phyloP scores from a whole-genome alignment of 2,113 vertebrate genomes.

The Melanerpes formicivorus region DNA sequence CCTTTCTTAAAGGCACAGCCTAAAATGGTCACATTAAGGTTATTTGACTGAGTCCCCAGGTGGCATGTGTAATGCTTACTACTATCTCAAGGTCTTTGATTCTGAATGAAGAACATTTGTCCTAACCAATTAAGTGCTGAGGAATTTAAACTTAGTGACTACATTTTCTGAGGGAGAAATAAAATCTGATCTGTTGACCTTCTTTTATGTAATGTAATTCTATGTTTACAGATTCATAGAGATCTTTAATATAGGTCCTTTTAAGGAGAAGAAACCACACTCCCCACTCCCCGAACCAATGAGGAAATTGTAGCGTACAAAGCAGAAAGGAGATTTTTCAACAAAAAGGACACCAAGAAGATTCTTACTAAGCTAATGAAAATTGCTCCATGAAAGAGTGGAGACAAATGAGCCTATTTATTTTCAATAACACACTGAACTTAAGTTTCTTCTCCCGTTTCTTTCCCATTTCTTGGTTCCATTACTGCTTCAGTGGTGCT shows the following conservation, averaged over 20 bases:
- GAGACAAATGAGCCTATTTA: not conserved
- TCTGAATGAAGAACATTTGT: not conserved
- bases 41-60: not conserved
- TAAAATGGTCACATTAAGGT: not conserved
- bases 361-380: not conserved
- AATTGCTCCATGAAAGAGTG: not conserved
- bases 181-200: not conserved
- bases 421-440: not conserved
- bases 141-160: not conserved
- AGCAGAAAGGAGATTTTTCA: not conserved
- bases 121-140: not conserved
- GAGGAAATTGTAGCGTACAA: not conserved
- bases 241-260: not conserved
- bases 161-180: not conserved
- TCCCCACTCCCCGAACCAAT: accelerated
- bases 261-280: not conserved
- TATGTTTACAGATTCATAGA: not conserved
- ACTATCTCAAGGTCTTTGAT: not conserved
- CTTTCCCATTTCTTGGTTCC: not conserved
- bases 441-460: not conserved
- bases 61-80: not conserved
- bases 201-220: not conserved
- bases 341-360: not conserved
- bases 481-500: not conserved
- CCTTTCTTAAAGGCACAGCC: too few relatives aligned